Evolutionary conservation across 2,797 vertebrate species (phyloP).

Genomic region (Lithobates pipiens): DNA sequence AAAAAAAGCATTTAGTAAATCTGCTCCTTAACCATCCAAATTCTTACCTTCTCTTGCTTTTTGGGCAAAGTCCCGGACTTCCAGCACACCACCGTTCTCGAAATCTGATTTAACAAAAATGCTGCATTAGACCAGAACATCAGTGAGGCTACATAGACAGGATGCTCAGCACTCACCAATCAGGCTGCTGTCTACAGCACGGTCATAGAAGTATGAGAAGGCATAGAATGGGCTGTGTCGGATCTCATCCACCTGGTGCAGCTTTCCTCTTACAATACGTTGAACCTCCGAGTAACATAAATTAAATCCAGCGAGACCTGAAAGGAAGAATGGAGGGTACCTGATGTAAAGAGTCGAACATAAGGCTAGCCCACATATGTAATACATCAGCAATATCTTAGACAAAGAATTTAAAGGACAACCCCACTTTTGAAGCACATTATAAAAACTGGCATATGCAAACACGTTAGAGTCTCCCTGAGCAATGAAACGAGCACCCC

Average conservation of each 20-base stretch:
- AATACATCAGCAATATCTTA: no score
- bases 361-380: no score
- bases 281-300: slow-evolving; percentile 92
- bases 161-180: slow-evolving; percentile 81
- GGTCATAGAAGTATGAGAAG: slow-evolving; percentile 96
- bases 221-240: slow-evolving; percentile 93
- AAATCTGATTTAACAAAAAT: slow-evolving; percentile 80
- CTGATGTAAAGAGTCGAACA: no score
- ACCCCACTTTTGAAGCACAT: no score
- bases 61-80: slow-evolving; percentile 94
- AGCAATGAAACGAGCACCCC: no score
- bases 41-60: slow-evolving; percentile 94
- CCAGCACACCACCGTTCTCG: slow-evolving; percentile 85
- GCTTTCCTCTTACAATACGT: slow-evolving; percentile 87
- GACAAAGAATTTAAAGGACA: no score
- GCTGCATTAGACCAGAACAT: slow-evolving; percentile 25
- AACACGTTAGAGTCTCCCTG: no score
- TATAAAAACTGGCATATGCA: no score
- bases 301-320: slow-evolving; percentile 91
- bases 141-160: no score
- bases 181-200: slow-evolving; percentile 89
- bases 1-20: no score
- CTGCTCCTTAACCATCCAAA: no score
- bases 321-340: not conserved
- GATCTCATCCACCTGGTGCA: slow-evolving; percentile 92